phyloP scores from a whole-genome alignment of 2,113 vertebrate species.

The human (Homo sapiens) region DNA sequence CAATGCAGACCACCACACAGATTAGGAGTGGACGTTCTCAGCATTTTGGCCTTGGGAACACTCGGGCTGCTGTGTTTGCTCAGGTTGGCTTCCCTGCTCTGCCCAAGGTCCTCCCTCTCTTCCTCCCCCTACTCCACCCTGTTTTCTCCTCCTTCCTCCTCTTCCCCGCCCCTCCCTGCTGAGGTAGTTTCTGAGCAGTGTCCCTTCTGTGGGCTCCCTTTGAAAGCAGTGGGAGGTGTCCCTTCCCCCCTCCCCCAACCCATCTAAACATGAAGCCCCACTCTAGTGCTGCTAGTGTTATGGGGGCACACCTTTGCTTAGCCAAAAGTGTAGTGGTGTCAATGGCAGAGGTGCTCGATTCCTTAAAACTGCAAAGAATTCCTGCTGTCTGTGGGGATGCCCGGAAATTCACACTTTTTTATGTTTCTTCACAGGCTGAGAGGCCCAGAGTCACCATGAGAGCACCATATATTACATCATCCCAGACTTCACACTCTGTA shows the following conservation, averaged over 20 bases:
- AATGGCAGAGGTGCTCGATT: background rate
- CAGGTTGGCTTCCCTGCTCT: slow-evolving; percentile 57
- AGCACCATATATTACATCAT: fast-evolving
- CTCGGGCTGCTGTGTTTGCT: slow-evolving; percentile 51
- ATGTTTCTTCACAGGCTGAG: background rate
- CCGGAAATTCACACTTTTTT: slow-evolving; percentile 22
- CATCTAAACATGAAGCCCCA: background rate
- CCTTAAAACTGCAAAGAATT: background rate
- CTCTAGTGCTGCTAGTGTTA: background rate
- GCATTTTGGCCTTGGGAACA: slow-evolving; percentile 77
- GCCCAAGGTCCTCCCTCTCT: background rate
- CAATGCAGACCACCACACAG: background rate
- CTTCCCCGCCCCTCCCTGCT: background rate
- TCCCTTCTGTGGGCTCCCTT: background rate
- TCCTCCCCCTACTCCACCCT: background rate
- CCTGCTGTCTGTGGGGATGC: background rate
- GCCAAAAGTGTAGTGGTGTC: background rate
- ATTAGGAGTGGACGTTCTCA: slow-evolving; percentile 46
- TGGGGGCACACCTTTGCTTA: background rate
- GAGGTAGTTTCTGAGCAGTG: background rate
- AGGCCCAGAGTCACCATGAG: background rate
- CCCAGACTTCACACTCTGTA: background rate
- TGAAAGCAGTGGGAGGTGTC: background rate
- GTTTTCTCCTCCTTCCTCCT: slow-evolving; percentile 4
- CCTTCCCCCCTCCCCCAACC: background rate